Percentiles rank a stretch among this genome's conserved stretches.
These are phyloP conservation scores for Eira barbara DNA, from an alignment of 2,113 vertebrate species.

Conservation along the genomic window DNA sequence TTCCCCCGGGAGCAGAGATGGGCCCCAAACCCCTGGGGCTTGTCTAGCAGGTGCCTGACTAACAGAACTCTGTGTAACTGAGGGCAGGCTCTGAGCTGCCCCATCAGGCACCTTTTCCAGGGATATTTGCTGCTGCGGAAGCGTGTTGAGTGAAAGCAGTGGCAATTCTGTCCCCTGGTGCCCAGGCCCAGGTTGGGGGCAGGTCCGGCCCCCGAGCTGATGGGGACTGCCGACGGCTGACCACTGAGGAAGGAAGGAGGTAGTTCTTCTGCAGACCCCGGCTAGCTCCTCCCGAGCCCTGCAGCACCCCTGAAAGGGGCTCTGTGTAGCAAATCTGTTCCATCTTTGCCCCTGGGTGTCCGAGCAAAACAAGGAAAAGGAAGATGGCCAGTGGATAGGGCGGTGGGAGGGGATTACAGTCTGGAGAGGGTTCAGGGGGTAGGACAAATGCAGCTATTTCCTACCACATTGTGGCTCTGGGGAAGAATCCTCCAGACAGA, in stretches of 20 bases:
- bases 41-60: background rate
- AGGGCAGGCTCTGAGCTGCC: background rate
- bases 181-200: background rate
- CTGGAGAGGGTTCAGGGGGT: background rate
- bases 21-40: background rate
- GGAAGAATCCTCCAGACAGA: background rate
- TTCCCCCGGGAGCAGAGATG: background rate
- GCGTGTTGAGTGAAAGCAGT: background rate
- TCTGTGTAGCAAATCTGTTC: background rate
- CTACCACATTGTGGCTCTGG: background rate
- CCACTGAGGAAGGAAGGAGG: background rate
- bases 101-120: background rate
- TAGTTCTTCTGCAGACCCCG: background rate
- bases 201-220: background rate
- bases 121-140: background rate
- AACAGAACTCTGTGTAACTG: background rate
- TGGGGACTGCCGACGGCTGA: background rate
- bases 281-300: background rate
- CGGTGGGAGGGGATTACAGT: background rate
- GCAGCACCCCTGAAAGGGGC: background rate
- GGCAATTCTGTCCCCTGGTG: background rate
- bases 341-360: background rate
- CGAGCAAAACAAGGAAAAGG: slow-evolving; percentile 27
- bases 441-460: background rate
- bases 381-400: background rate